phyloP scores from a whole-genome alignment of 2,888 invertebrate species.

The Drosophila ustulata region DNA sequence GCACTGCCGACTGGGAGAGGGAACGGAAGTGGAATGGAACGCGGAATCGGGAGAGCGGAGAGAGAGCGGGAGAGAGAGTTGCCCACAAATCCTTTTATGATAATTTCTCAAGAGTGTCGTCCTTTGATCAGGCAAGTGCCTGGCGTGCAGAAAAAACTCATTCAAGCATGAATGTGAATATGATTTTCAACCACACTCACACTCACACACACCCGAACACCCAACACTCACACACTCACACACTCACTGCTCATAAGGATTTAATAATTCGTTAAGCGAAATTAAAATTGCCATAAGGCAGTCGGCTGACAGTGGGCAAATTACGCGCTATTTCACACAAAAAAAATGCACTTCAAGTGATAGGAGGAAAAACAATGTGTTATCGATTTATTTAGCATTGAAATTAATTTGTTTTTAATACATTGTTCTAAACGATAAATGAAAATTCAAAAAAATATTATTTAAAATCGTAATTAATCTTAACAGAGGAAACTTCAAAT shows the following conservation, averaged over 20 bases:
- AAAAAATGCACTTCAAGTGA: constrained; percentile 12
- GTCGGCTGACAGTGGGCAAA: constrained; percentile 43
- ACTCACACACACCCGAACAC: constrained; percentile 19
- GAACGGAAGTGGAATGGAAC: constrained; percentile 22
- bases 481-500: too few relatives aligned
- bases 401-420: too few relatives aligned
- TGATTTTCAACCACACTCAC: constrained; percentile 75
- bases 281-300: constrained; percentile 77
- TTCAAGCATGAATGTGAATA: constrained; percentile 83
- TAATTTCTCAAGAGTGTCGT: constrained; percentile 85
- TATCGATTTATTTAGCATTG: background rate
- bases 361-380: background rate
- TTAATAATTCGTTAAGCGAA: constrained; percentile 80
- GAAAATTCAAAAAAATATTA: too few relatives aligned
- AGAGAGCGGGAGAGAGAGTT: constrained; percentile 6
- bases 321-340: background rate
- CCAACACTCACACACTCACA: constrained; percentile 13
- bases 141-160: constrained; percentile 76
- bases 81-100: constrained; percentile 83
- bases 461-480: too few relatives aligned
- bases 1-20: constrained; percentile 6
- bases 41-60: constrained; percentile 34
- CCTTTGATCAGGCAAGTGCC: constrained; percentile 83
- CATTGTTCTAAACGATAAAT: too few relatives aligned
- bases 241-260: constrained; percentile 63